phyloP scores from a whole-genome alignment of 2,113 vertebrate species.

The Chlamydotis undulata region DNA sequence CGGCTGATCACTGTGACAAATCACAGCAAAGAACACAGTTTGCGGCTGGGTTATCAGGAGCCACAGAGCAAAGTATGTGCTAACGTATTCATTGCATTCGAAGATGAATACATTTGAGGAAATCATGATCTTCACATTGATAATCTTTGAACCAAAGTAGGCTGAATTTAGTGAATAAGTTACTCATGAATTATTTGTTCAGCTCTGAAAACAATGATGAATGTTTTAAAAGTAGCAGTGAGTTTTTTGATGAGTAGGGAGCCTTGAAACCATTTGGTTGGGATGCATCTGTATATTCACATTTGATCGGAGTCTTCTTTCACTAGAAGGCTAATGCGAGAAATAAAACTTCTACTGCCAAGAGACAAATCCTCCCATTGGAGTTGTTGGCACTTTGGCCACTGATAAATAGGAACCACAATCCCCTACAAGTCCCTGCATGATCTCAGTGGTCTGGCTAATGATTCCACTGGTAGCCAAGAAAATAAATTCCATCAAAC shows the following conservation, averaged over 20 bases:
- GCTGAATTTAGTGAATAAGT: conserved; percentile 33
- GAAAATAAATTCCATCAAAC: background rate
- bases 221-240: conserved; percentile 24
- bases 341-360: background rate
- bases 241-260: conserved; percentile 7
- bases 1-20: conserved; percentile 53
- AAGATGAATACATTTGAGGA: conserved; percentile 16
- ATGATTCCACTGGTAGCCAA: background rate
- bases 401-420: background rate
- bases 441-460: background rate
- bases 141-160: conserved; percentile 33
- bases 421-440: background rate
- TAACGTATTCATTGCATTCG: conserved; percentile 29
- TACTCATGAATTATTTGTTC: conserved; percentile 52
- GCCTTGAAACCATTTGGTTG: conserved; percentile 5
- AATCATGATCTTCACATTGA: conserved; percentile 36
- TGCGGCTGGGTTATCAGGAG: conserved; percentile 42
- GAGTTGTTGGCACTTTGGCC: background rate
- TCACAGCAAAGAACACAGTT: conserved; percentile 44
- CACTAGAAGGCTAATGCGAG: background rate
- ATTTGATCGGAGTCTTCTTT: background rate
- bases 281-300: background rate
- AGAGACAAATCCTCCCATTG: background rate
- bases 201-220: conserved; percentile 48
- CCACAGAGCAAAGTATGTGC: conserved; percentile 37